Conservation (phyloP, 2,113 vertebrate genomes). For the Aegithalos caudatus region DNA sequence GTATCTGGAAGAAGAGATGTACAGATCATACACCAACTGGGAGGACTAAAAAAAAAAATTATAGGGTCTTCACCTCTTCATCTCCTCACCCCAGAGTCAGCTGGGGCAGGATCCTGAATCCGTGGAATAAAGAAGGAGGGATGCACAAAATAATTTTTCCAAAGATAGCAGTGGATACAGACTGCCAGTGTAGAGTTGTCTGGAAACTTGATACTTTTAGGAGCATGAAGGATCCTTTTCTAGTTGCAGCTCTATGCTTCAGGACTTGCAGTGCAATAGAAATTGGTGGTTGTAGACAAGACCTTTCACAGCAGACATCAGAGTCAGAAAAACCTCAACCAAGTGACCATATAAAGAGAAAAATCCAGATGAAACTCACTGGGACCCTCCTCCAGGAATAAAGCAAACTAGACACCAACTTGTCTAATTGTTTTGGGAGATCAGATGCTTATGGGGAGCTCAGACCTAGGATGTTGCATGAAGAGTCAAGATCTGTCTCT, state of each 20-base stretch:
- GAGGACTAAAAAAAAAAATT: not conserved
- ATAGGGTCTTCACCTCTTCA: not conserved
- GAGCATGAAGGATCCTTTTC: not conserved
- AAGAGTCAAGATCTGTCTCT: not conserved
- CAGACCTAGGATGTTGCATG: not conserved
- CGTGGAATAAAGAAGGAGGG: not conserved
- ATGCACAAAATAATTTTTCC: not conserved
- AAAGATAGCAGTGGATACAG: not conserved
- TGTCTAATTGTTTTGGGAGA: not conserved
- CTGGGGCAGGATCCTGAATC: not conserved
- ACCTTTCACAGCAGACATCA: not conserved
- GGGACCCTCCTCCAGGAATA: not conserved
- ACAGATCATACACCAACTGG: not conserved
- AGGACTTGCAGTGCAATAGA: not conserved
- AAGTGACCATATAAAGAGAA: not conserved
- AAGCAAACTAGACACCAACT: not conserved
- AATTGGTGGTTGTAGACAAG: not conserved
- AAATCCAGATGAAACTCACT: not conserved
- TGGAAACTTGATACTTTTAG: not conserved
- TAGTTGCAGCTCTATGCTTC: not conserved
- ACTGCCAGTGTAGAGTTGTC: not conserved
- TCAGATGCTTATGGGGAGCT: not conserved
- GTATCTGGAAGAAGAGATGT: not conserved
- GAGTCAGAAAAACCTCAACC: not conserved
- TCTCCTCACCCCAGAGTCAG: not conserved